Conservation (phyloP, 1,140 invertebrate genomes). For the Listronotus oregonensis region DNA sequence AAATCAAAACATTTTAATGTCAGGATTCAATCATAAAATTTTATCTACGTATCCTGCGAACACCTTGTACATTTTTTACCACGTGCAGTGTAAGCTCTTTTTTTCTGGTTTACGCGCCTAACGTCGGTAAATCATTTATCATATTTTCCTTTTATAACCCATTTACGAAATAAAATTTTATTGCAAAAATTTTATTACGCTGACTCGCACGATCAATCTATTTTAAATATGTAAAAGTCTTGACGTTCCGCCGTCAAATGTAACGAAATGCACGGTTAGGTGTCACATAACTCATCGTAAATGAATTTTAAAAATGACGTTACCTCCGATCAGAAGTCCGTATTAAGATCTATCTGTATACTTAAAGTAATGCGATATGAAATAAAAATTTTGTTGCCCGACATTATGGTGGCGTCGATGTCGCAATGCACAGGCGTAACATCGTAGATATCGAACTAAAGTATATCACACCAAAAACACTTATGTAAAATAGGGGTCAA, state of each 20-base stretch:
- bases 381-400: conserved; percentile 12
- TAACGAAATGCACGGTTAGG: conserved; percentile 17
- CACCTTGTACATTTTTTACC: too few relatives aligned
- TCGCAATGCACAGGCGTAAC: too few relatives aligned
- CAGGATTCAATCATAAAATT: too few relatives aligned
- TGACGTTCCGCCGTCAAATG: background rate
- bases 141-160: background rate
- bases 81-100: background rate
- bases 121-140: background rate
- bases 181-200: conserved; percentile 22
- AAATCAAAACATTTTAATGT: too few relatives aligned
- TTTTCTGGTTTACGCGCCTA: background rate
- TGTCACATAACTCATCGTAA: conserved; percentile 25
- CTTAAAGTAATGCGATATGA: conserved; percentile 28
- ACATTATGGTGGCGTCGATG: background rate
- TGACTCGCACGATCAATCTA: conserved; percentile 5
- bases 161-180: conserved; percentile 6
- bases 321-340: conserved; percentile 7
- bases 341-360: conserved; percentile 23
- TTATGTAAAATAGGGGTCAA: too few relatives aligned
- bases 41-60: too few relatives aligned
- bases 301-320: conserved; percentile 17
- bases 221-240: conserved; percentile 28
- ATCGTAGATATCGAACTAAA: too few relatives aligned
- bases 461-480: too few relatives aligned